These are phyloP conservation scores for Ostrea edulis DNA, from an alignment of 1,140 invertebrate species.

Conservation along the genomic window DNA sequence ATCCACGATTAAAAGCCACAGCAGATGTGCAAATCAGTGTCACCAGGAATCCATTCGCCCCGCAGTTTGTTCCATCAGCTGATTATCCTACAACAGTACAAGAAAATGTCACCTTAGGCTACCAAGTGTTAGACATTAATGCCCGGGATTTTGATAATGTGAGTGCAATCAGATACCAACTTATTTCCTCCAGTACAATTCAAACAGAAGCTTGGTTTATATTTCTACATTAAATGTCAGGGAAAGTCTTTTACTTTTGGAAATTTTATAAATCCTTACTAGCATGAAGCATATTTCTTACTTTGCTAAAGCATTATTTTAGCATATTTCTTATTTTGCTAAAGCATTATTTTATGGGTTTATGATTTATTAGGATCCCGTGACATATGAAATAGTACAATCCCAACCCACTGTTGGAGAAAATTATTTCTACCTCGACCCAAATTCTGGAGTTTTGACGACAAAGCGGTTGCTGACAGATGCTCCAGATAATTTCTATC, in stretches of 20 bases:
- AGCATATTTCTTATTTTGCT: too few relatives aligned
- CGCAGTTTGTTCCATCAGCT: conserved; percentile 54
- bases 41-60: conserved; percentile 60
- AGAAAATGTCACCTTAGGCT: conserved; percentile 48
- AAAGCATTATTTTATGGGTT: neutral
- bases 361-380: conserved; percentile 54
- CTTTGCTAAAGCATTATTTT: neutral
- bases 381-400: conserved; percentile 57
- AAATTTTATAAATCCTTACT: too few relatives aligned
- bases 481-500: conserved; percentile 35
- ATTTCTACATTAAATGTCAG: too few relatives aligned
- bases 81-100: conserved; percentile 23
- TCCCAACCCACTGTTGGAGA: conserved; percentile 22
- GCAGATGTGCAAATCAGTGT: conserved; percentile 80
- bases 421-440: conserved; percentile 50
- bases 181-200: neutral
- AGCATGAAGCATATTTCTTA: too few relatives aligned
- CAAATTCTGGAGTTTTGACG: conserved; percentile 41
- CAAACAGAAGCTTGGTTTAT: neutral
- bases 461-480: conserved; percentile 45
- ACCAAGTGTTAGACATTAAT: conserved; percentile 41
- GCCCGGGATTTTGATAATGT: conserved; percentile 47
- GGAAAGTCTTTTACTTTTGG: too few relatives aligned
- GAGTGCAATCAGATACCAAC: neutral
- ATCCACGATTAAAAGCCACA: conserved; percentile 88